phyloP scores from a whole-genome alignment of 30 jellyfish, hydroid and myxozoan species.

The Hydractinia echinata region DNA sequence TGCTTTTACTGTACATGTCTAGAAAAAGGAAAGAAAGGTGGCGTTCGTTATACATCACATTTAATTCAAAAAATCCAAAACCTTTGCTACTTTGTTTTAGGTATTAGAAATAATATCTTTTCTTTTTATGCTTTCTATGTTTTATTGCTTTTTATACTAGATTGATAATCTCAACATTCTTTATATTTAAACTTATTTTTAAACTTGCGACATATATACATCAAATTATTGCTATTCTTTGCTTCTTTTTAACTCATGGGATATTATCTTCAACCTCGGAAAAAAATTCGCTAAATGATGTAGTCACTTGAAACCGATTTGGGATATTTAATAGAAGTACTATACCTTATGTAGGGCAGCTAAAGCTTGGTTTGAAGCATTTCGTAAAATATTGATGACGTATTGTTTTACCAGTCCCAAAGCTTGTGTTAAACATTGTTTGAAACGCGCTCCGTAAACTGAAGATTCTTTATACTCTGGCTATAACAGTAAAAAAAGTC shows the following conservation, averaged over 20 bases:
- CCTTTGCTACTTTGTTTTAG: too few relatives aligned
- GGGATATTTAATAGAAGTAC: neutral
- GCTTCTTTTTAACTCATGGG: too few relatives aligned
- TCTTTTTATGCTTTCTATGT: too few relatives aligned
- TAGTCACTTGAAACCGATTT: too few relatives aligned
- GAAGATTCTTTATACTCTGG: slow-evolving; percentile 80
- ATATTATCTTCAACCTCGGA: too few relatives aligned
- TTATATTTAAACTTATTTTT: neutral
- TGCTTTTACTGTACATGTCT: too few relatives aligned
- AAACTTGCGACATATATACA: slow-evolving; percentile 1
- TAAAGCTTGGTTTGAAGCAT: slow-evolving; percentile 68
- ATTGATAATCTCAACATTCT: neutral
- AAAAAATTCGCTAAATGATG: too few relatives aligned
- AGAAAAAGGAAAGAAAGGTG: too few relatives aligned
- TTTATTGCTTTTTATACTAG: too few relatives aligned
- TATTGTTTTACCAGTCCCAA: slow-evolving; percentile 72
- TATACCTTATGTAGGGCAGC: slow-evolving; percentile 52
- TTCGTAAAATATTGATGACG: slow-evolving; percentile 56
- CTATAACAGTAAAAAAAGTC: slow-evolving; percentile 28
- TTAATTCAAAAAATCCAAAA: too few relatives aligned
- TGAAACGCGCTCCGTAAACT: slow-evolving; percentile 61
- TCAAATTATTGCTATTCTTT: neutral
- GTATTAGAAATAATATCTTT: too few relatives aligned
- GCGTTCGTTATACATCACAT: too few relatives aligned
- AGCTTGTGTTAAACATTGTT: slow-evolving; percentile 82